A percentile compares a stretch with the other conserved stretches of the same genome.
Conservation (phyloP, 53 echinoderm and acorn worm species). For the Holothuria scabra region DNA sequence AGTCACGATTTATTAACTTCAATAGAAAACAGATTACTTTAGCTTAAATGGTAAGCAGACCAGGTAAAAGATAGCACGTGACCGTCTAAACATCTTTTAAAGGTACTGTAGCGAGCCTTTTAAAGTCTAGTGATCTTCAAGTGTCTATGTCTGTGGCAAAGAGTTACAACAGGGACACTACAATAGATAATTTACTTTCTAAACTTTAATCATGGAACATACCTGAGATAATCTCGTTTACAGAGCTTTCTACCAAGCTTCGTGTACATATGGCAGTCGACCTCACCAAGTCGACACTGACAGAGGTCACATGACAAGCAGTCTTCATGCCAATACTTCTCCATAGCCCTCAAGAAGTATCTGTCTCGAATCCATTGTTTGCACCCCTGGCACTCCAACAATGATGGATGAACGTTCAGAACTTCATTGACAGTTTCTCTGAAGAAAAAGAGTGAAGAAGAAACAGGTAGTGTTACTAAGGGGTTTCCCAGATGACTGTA, state of each 20-base stretch:
- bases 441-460: background rate
- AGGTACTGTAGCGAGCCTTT: too few relatives aligned
- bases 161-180: too few relatives aligned
- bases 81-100: too few relatives aligned
- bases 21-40: too few relatives aligned
- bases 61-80: too few relatives aligned
- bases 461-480: background rate
- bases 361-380: constrained; percentile 82
- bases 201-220: constrained; percentile 1
- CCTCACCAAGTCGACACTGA: constrained; percentile 90
- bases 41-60: too few relatives aligned
- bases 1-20: too few relatives aligned
- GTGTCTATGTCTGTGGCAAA: too few relatives aligned
- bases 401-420: constrained; percentile 81
- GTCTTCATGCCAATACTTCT: constrained; percentile 95
- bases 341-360: constrained; percentile 84
- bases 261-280: constrained; percentile 86
- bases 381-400: constrained; percentile 79
- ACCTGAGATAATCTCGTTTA: constrained; percentile 92
- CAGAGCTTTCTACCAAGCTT: constrained; percentile 90
- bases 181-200: constrained; percentile 47
- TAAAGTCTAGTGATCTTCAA: too few relatives aligned
- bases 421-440: constrained; percentile 96
- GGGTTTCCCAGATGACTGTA: too few relatives aligned
- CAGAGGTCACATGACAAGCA: constrained; percentile 91